Conservation (phyloP, 2,113 vertebrate species). For the Balaeniceps rex region DNA sequence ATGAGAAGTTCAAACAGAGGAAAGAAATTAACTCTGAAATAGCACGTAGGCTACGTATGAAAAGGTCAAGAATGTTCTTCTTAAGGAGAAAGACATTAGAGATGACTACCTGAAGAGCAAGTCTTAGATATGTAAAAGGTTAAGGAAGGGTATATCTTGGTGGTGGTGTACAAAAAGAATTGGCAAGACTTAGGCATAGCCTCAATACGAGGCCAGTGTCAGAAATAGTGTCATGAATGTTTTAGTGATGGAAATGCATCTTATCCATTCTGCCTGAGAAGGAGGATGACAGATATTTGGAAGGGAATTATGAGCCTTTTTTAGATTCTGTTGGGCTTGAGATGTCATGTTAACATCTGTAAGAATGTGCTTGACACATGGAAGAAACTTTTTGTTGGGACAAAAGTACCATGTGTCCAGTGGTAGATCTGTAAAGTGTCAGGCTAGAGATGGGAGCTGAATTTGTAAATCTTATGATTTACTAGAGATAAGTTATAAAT, state of each 20-base stretch:
- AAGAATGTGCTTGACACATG: neutral
- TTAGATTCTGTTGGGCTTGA: neutral
- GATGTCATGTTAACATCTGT: neutral
- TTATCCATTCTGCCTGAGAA: neutral
- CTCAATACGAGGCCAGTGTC: neutral
- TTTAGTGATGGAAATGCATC: neutral
- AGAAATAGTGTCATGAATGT: neutral
- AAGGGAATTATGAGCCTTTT: neutral
- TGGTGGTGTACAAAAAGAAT: neutral
- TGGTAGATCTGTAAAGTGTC: neutral
- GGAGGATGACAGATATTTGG: neutral
- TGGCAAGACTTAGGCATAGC: neutral
- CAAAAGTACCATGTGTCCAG: neutral
- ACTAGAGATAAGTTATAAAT: neutral
- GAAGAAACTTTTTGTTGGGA: neutral
- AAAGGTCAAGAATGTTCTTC: neutral
- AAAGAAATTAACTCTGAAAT: neutral
- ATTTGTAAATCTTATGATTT: neutral
- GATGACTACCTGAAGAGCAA: neutral
- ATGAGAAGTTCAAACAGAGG: neutral
- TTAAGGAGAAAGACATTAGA: neutral
- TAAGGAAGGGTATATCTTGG: neutral
- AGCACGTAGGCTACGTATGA: neutral
- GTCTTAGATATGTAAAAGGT: neutral
- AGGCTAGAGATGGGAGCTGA: neutral